Base-by-base conservation (phyloP, 2,113 vertebrate species). In the Phycodurus eques region DNA sequence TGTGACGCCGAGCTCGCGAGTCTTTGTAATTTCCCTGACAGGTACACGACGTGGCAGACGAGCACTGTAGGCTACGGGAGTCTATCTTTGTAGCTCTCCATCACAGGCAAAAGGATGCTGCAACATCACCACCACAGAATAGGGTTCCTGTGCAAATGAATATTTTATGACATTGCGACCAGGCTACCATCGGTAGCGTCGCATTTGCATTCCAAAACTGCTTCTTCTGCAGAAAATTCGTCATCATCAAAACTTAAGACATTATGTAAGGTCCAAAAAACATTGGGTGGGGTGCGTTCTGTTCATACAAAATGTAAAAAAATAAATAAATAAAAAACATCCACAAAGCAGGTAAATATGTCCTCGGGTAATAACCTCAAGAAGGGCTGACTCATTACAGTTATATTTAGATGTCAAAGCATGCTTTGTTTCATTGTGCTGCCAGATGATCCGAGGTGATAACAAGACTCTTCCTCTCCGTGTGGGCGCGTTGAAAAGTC, bases 121-220 rank as follows among this genome's bases (percentile, higher is more conserved):
- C 87, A 81, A 79, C 77, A 80, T 68, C 82, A 86, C 85, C 86
- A 86, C 83, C 80, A 89, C 83, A 90, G 83, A 89, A 88, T 83
- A 85, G 74, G 78, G 85, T 88, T 90, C 83, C 83, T 90, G 84
- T 88, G 76, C 77, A 88, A 88, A 88, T 91, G 77, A 91, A 92
- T 92, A 92, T 92, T 92, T 90, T 79, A 91, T 90, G 83, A 89
- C 80, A 82, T 82, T 85, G 85, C 88, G 89, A 88, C 79, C 83
- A 90, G 87, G 83, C 85, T 88, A 78, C 81, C 85, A 88, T 89
- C 85, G 87, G 85, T 85, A 87, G 82, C 72, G 75, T 83, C 63
- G 71, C 76, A 90, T 92, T 89, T 88, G 90, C 89, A 90, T 92
- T 89, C 75, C 75, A 85, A 61, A 90, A 89, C 84, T 90, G 89